Conservation (phyloP, 1,140 invertebrate species). For the Ooceraea biroi region DNA sequence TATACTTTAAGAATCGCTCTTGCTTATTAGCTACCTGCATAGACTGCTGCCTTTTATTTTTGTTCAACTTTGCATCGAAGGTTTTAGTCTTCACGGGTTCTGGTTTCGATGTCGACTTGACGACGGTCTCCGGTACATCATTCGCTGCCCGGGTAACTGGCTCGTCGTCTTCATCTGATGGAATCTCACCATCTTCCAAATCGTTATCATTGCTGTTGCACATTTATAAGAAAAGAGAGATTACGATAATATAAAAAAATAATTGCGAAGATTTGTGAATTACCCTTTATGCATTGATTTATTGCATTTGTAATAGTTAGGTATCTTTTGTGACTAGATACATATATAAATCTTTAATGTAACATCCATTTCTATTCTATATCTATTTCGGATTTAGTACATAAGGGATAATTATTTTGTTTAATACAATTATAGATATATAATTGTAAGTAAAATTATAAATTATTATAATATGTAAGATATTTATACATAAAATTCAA, state of each 20-base stretch:
- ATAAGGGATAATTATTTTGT: neutral
- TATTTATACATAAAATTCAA: neutral
- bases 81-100: slow-evolving; percentile 77
- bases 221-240: slow-evolving; percentile 39
- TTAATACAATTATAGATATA: slow-evolving; percentile 2
- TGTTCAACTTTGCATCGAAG: slow-evolving; percentile 81
- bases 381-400: neutral
- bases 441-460: too few species aligned
- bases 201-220: slow-evolving; percentile 84
- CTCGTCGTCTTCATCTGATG: slow-evolving; percentile 88
- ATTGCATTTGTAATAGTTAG: slow-evolving; percentile 19
- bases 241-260: neutral
- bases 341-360: neutral
- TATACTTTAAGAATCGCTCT: slow-evolving; percentile 81
- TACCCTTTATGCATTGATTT: neutral
- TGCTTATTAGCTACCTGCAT: slow-evolving; percentile 68
- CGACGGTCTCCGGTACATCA: slow-evolving; percentile 69
- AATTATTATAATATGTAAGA: neutral
- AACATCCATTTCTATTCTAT: neutral
- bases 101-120: slow-evolving; percentile 72
- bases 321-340: neutral
- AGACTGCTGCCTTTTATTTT: slow-evolving; percentile 77
- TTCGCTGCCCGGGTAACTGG: slow-evolving; percentile 59
- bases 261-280: neutral
- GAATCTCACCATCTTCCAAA: slow-evolving; percentile 88